phyloP scores from a whole-genome alignment of 2,113 vertebrate genomes.

The Zingel zingel region DNA sequence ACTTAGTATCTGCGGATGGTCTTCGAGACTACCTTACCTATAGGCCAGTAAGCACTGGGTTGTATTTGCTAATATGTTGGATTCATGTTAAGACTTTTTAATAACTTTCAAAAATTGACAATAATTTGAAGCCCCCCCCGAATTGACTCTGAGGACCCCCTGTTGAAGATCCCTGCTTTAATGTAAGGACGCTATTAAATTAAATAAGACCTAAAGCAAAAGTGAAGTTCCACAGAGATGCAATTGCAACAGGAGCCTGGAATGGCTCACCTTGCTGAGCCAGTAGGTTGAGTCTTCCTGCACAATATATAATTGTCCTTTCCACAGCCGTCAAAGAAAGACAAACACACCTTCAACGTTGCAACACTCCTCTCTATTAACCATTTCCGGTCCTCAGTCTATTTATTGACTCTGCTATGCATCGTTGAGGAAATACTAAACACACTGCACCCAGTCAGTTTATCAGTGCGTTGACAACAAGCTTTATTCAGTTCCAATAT shows the following conservation, averaged over 20 bases:
- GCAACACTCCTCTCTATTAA: constrained; percentile 24
- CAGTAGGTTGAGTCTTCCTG: constrained; percentile 63
- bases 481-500: constrained; percentile 34
- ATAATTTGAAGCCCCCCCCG: too few relatives aligned
- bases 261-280: constrained; percentile 68
- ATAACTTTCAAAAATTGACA: too few relatives aligned
- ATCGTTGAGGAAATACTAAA: neutral
- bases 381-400: constrained; percentile 11
- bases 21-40: too few relatives aligned
- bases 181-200: neutral
- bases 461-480: neutral
- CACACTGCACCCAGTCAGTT: constrained; percentile 1
- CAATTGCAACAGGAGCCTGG: constrained; percentile 18
- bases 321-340: constrained; percentile 53
- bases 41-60: too few relatives aligned
- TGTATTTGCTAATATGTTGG: too few relatives aligned
- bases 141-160: too few relatives aligned
- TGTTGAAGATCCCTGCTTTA: neutral
- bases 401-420: neutral
- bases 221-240: constrained; percentile 15
- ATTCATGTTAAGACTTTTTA: too few relatives aligned
- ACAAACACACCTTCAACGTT: constrained; percentile 54
- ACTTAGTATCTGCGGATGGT: too few relatives aligned
- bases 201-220: neutral
- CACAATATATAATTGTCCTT: constrained; percentile 48